Conservation (phyloP, 2,113 vertebrate species). For the Colossoma macropomum region DNA sequence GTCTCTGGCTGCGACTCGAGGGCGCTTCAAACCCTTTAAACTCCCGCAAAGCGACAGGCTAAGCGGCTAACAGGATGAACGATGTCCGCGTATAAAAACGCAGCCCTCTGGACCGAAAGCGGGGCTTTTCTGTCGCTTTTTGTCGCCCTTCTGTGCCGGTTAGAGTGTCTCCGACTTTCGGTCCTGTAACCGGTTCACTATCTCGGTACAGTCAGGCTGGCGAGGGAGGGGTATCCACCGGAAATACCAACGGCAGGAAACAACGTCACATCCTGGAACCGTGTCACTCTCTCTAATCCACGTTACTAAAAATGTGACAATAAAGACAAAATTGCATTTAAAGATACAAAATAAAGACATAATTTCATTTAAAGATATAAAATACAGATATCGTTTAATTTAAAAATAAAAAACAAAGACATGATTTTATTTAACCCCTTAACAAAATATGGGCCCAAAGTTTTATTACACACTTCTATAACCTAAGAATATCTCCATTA, state of each 20-base stretch:
- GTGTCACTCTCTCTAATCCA: constrained; percentile 6
- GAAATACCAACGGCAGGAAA: constrained; percentile 68
- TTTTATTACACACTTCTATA: too few species aligned
- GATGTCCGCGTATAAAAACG: not conserved
- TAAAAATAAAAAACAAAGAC: too few species aligned
- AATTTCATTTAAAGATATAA: too few species aligned
- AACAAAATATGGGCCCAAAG: too few species aligned
- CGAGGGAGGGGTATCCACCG: constrained; percentile 68
- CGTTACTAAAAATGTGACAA: not conserved
- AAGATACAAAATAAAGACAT: too few species aligned
- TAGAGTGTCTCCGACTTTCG: constrained; percentile 57
- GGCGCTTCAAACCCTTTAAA: not conserved
- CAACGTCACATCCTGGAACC: constrained; percentile 66
- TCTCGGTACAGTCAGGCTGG: constrained; percentile 53
- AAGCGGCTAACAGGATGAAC: not conserved
- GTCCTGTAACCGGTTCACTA: constrained; percentile 67
- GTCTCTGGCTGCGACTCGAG: not conserved
- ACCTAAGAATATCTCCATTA: too few species aligned
- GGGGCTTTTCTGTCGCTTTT: not conserved
- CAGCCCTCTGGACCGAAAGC: not conserved
- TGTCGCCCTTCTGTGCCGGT: constrained; percentile 4
- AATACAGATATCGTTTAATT: too few species aligned
- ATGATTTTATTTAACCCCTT: too few species aligned
- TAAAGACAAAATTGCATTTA: too few species aligned
- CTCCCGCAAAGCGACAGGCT: not conserved